Percentiles rank a stretch among this genome's conserved stretches.
phyloP scores from a whole-genome alignment of 2,113 vertebrate genomes.

The Cyanoramphus novaezelandiae region DNA sequence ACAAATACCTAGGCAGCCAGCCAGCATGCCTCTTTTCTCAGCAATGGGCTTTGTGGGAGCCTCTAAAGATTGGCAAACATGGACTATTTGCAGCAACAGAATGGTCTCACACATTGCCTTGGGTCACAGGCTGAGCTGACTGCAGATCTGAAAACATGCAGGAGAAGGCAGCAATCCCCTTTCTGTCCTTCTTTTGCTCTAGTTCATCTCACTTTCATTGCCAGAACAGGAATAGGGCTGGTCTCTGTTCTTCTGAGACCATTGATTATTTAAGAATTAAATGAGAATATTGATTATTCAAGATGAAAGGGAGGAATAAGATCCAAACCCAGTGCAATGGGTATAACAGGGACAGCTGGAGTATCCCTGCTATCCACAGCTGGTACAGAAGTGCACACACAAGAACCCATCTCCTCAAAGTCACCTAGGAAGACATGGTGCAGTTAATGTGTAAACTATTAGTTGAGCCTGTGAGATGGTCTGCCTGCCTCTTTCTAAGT shows the following conservation, averaged over 20 bases:
- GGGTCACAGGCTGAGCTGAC: background rate
- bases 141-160: background rate
- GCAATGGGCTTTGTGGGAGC: background rate
- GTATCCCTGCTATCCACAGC: background rate
- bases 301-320: background rate
- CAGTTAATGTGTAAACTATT: background rate
- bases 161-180: background rate
- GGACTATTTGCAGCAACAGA: background rate
- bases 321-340: background rate
- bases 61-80: background rate
- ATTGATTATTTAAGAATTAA: background rate
- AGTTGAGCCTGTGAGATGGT: background rate
- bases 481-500: background rate
- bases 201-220: background rate
- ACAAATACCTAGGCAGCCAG: background rate
- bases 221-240: background rate
- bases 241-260: background rate
- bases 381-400: background rate
- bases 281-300: background rate
- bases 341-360: background rate
- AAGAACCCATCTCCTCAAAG: background rate
- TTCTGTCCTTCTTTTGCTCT: background rate
- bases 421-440: background rate
- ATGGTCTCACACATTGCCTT: background rate
- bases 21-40: background rate